phyloP scores from a whole-genome alignment of 2,888 invertebrate species.

The Macrosoma leucophasiata region DNA sequence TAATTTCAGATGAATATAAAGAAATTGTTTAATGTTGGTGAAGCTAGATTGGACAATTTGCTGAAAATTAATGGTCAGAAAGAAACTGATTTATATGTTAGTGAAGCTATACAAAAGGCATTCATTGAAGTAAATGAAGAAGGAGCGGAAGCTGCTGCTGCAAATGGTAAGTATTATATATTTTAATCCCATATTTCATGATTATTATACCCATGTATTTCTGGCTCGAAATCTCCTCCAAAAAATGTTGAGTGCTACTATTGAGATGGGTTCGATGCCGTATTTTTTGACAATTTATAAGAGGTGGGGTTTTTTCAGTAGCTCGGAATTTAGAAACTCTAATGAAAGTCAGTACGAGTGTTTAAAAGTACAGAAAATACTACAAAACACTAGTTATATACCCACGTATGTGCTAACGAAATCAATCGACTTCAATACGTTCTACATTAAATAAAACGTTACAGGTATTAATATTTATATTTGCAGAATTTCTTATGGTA shows the following conservation, averaged over 20 bases:
- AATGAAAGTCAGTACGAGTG: no score
- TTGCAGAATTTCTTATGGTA: no score
- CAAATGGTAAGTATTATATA: constrained; percentile 78
- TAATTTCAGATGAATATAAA: constrained; percentile 28
- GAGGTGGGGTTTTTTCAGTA: not conserved
- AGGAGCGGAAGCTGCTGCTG: constrained; percentile 89
- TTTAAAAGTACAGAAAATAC: no score
- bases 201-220: constrained; percentile 1
- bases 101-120: constrained; percentile 85
- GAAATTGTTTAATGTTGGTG: constrained; percentile 33
- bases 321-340: not conserved
- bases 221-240: constrained; percentile 5
- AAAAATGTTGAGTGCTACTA: not conserved
- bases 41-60: constrained; percentile 79
- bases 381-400: no score
- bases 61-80: no score
- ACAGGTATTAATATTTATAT: not conserved
- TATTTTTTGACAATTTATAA: not conserved
- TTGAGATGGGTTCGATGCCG: not conserved
- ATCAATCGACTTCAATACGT: no score
- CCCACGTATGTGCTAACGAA: no score
- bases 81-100: constrained; percentile 67
- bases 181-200: constrained; percentile 7
- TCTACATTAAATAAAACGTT: not conserved
- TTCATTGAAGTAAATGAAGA: constrained; percentile 91